Conservation (phyloP, 2,888 invertebrate species). For the Sarcophaga rosellei region DNA sequence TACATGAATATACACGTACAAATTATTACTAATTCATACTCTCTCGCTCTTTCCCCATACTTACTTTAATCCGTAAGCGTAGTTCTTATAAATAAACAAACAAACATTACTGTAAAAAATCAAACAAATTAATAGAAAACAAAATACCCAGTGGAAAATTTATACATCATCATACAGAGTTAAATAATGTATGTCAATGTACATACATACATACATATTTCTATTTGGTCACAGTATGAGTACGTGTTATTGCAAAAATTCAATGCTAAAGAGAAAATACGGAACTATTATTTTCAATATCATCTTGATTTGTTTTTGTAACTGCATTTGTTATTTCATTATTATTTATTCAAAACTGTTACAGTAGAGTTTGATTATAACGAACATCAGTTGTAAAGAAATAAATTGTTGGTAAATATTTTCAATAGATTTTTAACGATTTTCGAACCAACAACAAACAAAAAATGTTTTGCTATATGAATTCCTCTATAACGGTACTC, state of each 20-base stretch:
- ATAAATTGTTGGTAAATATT: no score
- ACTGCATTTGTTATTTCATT: constrained; percentile 8
- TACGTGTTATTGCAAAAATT: constrained; percentile 40
- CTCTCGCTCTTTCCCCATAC: background rate
- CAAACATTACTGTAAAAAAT: constrained; percentile 47
- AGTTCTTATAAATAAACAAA: constrained; percentile 48
- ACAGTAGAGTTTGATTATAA: background rate
- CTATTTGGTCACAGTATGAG: constrained; percentile 39
- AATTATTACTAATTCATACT: background rate
- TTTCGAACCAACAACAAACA: no score
- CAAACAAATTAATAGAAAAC: constrained; percentile 24
- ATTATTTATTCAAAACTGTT: background rate
- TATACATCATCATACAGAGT: background rate
- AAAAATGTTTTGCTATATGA: no score
- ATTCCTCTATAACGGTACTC: no score
- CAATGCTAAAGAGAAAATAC: constrained; percentile 57
- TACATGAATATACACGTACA: background rate
- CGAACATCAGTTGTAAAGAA: background rate
- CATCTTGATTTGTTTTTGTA: constrained; percentile 55
- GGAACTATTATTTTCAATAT: constrained; percentile 61
- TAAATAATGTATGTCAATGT: background rate
- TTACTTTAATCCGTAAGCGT: background rate
- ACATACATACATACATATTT: background rate
- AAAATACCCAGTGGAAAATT: constrained; percentile 28
- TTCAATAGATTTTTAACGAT: no score